phyloP scores from a whole-genome alignment of 2,113 vertebrate species.

The Siphamia tubifer region DNA sequence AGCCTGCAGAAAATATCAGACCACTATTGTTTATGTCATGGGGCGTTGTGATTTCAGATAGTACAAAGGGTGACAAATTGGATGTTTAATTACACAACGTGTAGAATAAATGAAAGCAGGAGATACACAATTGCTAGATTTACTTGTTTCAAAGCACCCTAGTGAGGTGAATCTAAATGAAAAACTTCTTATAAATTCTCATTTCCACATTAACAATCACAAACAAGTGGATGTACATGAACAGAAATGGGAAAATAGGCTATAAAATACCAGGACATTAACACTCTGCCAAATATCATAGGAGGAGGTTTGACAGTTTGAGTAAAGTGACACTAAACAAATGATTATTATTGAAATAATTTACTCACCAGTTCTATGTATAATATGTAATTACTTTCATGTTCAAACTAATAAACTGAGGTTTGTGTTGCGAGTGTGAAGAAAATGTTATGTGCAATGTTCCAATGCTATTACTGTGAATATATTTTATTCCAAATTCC shows the following conservation, averaged over 20 bases:
- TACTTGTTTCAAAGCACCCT: background rate
- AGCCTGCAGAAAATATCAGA: slow-evolving; percentile 12
- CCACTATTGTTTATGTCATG: background rate
- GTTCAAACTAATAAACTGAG: no score
- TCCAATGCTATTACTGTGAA: no score
- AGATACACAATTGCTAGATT: background rate
- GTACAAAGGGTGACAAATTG: background rate
- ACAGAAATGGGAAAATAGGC: background rate
- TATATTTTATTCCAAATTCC: no score
- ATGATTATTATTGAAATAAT: no score
- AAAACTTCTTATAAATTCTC: background rate
- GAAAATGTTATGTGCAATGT: no score
- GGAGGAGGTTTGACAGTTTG: no score
- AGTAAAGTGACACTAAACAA: no score
- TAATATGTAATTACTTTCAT: no score
- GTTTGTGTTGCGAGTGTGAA: no score
- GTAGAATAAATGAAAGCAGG: background rate
- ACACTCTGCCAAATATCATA: no score
- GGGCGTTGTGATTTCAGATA: background rate
- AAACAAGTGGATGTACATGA: background rate
- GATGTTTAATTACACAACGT: slow-evolving; percentile 8
- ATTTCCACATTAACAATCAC: background rate
- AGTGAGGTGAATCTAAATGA: background rate
- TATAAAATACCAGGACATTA: no score
- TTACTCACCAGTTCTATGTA: no score